phyloP scores from a whole-genome alignment of 2,797 vertebrate species.

The Scarus forsteni region DNA sequence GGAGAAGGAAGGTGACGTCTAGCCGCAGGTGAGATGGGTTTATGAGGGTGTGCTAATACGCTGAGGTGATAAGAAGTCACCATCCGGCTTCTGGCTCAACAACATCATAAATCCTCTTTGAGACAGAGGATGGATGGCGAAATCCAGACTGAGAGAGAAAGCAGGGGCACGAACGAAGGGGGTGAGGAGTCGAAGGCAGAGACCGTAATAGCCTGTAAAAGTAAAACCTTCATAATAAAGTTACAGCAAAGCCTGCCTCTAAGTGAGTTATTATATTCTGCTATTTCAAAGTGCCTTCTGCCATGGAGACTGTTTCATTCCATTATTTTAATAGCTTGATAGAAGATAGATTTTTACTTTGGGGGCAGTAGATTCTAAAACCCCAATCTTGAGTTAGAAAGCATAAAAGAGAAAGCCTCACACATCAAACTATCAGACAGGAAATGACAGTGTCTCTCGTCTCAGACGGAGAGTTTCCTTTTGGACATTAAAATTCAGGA shows the following conservation, averaged over 20 bases:
- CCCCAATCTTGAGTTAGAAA: background rate
- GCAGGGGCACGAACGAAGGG: background rate
- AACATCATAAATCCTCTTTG: conserved; percentile 31
- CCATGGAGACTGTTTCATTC: background rate
- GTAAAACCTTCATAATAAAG: background rate
- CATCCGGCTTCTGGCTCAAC: conserved; percentile 15
- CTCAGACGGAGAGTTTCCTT: conserved; percentile 28
- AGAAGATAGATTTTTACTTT: background rate
- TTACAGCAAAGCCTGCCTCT: conserved; percentile 1
- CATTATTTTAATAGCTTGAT: background rate
- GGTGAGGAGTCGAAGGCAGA: background rate
- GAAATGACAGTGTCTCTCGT: conserved; percentile 37
- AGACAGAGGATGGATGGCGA: conserved; percentile 17
- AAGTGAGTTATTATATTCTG: background rate
- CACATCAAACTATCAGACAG: conserved; percentile 26
- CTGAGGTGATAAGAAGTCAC: conserved; percentile 42
- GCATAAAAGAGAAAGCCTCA: background rate
- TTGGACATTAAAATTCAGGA: conserved; percentile 33
- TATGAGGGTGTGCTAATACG: conserved; percentile 32
- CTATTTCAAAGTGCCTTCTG: background rate
- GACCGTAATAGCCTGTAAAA: background rate
- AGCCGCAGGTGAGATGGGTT: conserved; percentile 36
- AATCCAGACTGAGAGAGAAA: conserved; percentile 12
- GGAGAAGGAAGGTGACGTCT: conserved; percentile 10
- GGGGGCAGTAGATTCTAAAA: background rate